A percentile compares a stretch with the other conserved stretches of the same genome.
Evolutionary conservation across 2,113 vertebrate species (phyloP).

Genomic region (Tragelaphus buxtoni): DNA sequence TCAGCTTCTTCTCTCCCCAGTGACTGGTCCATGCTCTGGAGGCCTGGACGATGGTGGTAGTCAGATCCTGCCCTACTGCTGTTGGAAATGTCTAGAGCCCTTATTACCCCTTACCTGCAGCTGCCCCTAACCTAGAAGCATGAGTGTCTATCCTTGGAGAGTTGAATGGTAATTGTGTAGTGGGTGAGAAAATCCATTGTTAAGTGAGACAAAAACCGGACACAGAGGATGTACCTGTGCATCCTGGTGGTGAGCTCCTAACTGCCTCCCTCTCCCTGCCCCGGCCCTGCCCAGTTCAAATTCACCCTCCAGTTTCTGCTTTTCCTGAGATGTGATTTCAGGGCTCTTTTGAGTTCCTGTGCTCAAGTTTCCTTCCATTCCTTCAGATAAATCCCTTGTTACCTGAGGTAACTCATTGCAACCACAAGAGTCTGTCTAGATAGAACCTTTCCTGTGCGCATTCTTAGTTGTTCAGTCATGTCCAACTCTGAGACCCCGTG

Average conservation of each 20-base stretch:
- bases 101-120: not conserved
- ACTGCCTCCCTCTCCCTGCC: rapidly evolving
- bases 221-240: not conserved
- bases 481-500: not conserved
- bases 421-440: not conserved
- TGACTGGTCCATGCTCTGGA: not conserved
- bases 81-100: not conserved
- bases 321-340: not conserved
- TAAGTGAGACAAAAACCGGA: not conserved
- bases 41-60: not conserved
- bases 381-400: not conserved
- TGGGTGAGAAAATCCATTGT: not conserved
- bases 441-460: not conserved
- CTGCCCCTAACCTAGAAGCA: not conserved
- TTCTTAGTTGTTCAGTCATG: not conserved
- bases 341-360: not conserved
- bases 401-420: not conserved
- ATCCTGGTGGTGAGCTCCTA: not conserved
- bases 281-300: not conserved
- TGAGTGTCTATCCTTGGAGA: not conserved
- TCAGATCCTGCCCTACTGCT: not conserved
- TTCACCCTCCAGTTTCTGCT: not conserved
- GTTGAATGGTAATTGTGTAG: not conserved
- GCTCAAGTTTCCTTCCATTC: not conserved
- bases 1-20: not conserved